Conservation (phyloP, 2,113 vertebrate species). For the Amphiprion ocellaris region DNA sequence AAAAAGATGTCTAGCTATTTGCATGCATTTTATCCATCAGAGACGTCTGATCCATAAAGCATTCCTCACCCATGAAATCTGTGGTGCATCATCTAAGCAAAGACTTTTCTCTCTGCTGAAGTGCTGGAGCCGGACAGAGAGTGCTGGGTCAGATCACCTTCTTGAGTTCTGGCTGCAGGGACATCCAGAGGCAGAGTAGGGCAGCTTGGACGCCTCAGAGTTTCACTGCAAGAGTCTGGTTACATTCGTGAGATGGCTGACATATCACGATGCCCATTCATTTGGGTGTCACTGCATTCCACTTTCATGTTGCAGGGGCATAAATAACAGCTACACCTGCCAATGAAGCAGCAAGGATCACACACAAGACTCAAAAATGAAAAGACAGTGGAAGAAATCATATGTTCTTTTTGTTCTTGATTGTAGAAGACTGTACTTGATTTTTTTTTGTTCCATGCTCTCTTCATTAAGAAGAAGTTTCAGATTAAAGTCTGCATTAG, state of each 20-base stretch:
- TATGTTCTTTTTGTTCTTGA: background rate
- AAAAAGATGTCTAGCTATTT: background rate
- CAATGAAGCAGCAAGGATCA: background rate
- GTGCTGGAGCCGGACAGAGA: background rate
- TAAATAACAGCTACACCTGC: conserved; percentile 41
- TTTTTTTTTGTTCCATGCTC: too few relatives aligned
- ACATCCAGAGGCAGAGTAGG: conserved; percentile 12
- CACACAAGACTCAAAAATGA: background rate
- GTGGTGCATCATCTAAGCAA: background rate
- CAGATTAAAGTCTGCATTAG: too few relatives aligned
- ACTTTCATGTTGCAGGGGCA: conserved; percentile 58
- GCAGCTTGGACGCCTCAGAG: conserved; percentile 19
- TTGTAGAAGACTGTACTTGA: background rate
- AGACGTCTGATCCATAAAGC: conserved; percentile 2
- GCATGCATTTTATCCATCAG: conserved; percentile 4
- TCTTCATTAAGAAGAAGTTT: too few relatives aligned
- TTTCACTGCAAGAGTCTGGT: conserved; percentile 38
- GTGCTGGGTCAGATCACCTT: background rate
- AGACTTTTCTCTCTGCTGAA: background rate
- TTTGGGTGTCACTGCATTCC: conserved; percentile 63
- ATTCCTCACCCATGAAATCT: background rate
- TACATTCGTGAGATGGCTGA: conserved; percentile 65
- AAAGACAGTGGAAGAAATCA: background rate
- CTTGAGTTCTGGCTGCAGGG: background rate
- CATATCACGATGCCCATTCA: conserved; percentile 50